Conservation (phyloP, 35 echinoderm and acorn worm species). For the Acanthaster planci region DNA sequence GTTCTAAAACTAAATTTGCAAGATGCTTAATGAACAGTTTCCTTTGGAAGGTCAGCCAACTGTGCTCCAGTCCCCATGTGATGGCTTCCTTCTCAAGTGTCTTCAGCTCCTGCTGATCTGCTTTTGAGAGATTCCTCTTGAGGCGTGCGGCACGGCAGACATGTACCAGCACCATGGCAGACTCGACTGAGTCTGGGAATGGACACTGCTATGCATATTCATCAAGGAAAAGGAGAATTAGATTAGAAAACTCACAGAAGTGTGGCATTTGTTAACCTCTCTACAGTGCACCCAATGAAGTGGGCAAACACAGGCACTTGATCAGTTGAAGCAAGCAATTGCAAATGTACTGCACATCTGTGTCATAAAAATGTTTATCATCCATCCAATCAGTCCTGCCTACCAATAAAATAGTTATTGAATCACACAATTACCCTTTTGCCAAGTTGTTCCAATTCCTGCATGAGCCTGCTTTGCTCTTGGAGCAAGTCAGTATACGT, state of each 20-base stretch:
- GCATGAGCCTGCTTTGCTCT: constrained; percentile 25
- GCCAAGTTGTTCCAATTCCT: not conserved
- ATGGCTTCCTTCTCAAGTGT: not conserved
- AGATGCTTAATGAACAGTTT: not conserved
- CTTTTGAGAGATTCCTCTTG: not conserved
- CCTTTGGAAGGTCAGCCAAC: not conserved
- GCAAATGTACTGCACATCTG: no score
- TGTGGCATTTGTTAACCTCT: not conserved
- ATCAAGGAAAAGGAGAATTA: no score
- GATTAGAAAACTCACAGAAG: not conserved
- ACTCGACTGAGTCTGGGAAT: constrained; percentile 19
- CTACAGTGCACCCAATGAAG: no score
- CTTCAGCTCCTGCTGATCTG: not conserved
- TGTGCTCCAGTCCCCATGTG: constrained; percentile 6
- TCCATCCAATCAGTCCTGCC: no score
- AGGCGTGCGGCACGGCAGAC: not conserved
- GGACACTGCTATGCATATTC: not conserved
- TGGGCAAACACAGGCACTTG: no score
- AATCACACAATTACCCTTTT: no score
- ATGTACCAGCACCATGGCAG: constrained; percentile 26
- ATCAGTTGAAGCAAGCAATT: no score
- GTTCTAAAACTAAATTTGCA: not conserved
- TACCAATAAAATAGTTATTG: no score
- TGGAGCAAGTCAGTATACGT: constrained; percentile 23
- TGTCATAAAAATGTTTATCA: no score